Evolutionary conservation across 2,888 invertebrate genomes (phyloP).

Genomic region (Diplolepis rosae): DNA sequence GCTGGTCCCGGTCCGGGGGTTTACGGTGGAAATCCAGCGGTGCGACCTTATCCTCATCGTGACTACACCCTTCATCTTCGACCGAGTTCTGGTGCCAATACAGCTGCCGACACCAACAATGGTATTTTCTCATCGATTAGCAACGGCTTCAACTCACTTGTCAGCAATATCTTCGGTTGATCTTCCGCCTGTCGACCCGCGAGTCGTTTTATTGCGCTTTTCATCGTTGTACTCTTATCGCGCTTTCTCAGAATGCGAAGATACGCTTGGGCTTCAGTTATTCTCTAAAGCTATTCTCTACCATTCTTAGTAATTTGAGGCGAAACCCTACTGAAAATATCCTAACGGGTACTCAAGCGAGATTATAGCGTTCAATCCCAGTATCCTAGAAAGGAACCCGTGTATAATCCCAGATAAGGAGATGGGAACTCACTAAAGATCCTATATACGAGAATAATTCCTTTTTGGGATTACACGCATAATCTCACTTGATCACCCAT

Average conservation of each 20-base stretch:
- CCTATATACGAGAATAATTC: no score
- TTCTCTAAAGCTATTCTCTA: neutral
- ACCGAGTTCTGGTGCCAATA: slow-evolving; percentile 64
- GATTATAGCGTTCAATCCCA: no score
- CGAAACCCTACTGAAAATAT: no score
- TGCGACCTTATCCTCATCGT: slow-evolving; percentile 62
- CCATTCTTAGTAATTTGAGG: neutral
- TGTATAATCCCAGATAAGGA: no score
- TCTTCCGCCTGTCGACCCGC: slow-evolving; percentile 54
- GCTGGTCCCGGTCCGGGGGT: slow-evolving; percentile 49
- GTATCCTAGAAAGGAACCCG: no score
- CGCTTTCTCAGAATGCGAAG: slow-evolving; percentile 47
- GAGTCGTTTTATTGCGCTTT: slow-evolving; percentile 49
- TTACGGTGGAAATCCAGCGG: slow-evolving; percentile 56
- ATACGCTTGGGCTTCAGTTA: neutral
- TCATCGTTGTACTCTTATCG: slow-evolving; percentile 50
- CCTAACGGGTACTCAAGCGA: no score
- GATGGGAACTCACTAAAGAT: no score
- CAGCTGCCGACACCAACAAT: slow-evolving; percentile 64
- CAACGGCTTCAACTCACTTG: slow-evolving; percentile 85
- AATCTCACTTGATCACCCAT: no score
- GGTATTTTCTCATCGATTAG: slow-evolving; percentile 86
- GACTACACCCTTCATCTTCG: slow-evolving; percentile 66
- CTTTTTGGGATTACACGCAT: no score
- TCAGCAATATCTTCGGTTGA: slow-evolving; percentile 86